Conservation (phyloP, 2,113 vertebrate species). For the Mastomys coucha region DNA sequence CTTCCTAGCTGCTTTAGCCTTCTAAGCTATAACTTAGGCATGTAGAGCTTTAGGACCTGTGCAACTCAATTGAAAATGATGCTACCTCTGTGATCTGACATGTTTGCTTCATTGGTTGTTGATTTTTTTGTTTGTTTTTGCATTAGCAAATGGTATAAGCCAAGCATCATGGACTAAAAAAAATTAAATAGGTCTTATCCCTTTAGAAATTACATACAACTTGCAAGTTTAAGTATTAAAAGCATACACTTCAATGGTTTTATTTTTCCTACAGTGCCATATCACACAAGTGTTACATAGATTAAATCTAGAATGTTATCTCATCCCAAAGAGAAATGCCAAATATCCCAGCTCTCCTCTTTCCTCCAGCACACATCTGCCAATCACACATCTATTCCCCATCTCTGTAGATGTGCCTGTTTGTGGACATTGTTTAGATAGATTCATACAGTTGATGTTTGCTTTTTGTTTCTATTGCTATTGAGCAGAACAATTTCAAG, state of each 20-base stretch:
- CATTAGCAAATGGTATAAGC: background rate
- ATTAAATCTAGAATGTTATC: background rate
- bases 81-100: background rate
- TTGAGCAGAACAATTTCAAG: background rate
- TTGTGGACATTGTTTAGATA: background rate
- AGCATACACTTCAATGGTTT: background rate
- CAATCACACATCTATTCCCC: background rate
- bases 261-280: background rate
- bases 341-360: background rate
- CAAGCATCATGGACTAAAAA: background rate
- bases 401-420: background rate
- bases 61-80: background rate
- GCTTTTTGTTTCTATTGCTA: background rate
- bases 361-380: accelerated
- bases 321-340: background rate
- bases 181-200: background rate
- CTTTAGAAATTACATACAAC: background rate
- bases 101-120: background rate
- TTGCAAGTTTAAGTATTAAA: background rate
- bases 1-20: background rate
- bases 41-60: background rate
- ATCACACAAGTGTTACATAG: background rate
- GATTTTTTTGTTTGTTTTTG: background rate
- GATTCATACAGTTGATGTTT: background rate
- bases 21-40: background rate